Evolutionary conservation across 2,113 vertebrate genomes (phyloP).

Genomic region (Carollia perspicillata): DNA sequence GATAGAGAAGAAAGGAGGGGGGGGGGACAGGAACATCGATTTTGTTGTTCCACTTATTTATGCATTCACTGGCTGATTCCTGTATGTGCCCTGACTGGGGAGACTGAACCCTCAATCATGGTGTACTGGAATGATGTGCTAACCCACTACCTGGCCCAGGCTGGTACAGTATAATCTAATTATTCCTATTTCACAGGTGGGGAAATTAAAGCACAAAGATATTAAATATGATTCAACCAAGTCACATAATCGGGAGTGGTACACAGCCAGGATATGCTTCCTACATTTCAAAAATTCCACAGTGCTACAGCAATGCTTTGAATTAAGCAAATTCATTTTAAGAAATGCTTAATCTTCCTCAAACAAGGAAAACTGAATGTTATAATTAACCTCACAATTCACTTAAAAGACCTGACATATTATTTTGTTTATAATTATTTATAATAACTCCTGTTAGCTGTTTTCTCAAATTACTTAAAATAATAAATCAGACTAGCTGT

Average conservation of each 20-base stretch:
- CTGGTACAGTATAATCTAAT: background rate
- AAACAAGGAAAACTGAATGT: background rate
- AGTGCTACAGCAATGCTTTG: background rate
- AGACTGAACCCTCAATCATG: no score
- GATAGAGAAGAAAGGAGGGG: no score
- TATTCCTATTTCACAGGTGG: background rate
- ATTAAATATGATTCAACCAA: background rate
- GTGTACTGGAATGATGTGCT: no score
- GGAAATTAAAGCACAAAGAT: background rate
- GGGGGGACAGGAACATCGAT: no score
- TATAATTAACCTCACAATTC: background rate
- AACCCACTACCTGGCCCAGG: no score
- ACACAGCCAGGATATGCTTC: background rate
- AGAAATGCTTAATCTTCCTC: background rate
- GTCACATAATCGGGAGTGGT: background rate
- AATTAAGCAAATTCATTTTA: background rate
- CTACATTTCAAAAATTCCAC: background rate
- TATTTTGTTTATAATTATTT: conserved; percentile 8
- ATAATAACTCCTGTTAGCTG: background rate
- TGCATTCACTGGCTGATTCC: no score
- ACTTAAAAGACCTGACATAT: background rate
- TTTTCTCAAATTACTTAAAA: conserved; percentile 30
- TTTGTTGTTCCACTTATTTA: no score
- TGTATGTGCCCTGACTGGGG: no score
- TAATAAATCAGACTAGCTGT: background rate